phyloP scores from a whole-genome alignment of 2,888 invertebrate genomes.

The Apodemia duryi region DNA sequence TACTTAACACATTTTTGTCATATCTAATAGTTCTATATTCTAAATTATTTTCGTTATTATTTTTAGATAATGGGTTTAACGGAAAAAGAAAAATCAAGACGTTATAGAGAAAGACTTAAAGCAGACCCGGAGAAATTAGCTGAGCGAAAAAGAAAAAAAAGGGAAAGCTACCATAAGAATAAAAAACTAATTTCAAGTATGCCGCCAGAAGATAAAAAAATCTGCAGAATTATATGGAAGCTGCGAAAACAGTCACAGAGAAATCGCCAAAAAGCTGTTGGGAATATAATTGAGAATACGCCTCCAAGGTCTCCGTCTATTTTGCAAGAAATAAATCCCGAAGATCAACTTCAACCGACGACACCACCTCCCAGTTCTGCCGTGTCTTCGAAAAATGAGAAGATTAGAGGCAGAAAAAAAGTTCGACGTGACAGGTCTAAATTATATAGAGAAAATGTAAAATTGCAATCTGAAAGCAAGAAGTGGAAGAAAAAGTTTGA shows the following conservation, averaged over 20 bases:
- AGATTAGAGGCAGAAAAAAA: conserved; percentile 15
- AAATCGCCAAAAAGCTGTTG: conserved; percentile 10
- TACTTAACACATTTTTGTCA: no score
- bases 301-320: no score
- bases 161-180: background rate
- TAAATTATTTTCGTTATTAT: no score
- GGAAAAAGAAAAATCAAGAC: conserved; percentile 20
- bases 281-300: background rate
- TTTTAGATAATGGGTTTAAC: conserved; percentile 17
- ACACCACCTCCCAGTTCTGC: no score
- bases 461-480: conserved; percentile 9
- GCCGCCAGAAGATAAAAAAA: conserved; percentile 13
- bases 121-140: conserved; percentile 22
- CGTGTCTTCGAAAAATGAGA: conserved; percentile 8
- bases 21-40: no score
- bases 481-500: conserved; percentile 16
- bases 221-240: conserved; percentile 16
- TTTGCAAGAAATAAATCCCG: no score
- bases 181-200: conserved; percentile 5
- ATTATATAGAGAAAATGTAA: conserved; percentile 16
- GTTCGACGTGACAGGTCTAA: conserved; percentile 10
- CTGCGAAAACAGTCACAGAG: conserved; percentile 14
- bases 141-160: conserved; percentile 9
- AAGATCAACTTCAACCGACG: no score
- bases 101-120: conserved; percentile 20